Evolutionary conservation across 1,140 invertebrate genomes (phyloP).

Genomic region (Cyclargus thomasi): DNA sequence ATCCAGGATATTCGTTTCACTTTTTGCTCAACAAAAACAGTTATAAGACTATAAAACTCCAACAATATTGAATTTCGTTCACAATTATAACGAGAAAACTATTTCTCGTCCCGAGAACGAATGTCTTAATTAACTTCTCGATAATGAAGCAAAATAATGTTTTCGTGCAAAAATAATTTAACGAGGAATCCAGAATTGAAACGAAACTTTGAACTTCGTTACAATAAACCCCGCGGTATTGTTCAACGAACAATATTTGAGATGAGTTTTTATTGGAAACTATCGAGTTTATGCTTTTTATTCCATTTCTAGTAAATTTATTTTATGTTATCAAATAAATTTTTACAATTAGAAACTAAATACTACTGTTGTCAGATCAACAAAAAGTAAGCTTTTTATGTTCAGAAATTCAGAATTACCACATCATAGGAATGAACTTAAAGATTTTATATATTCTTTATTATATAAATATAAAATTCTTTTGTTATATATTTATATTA

Average conservation of each 20-base stretch:
- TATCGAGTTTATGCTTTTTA: not conserved
- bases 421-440: too few relatives aligned
- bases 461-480: too few relatives aligned
- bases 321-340: not conserved
- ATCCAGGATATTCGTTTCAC: too few relatives aligned
- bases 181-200: not conserved
- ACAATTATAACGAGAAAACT: conserved; percentile 1
- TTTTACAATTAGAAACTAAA: too few relatives aligned
- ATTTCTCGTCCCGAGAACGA: not conserved
- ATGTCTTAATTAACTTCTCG: conserved; percentile 1
- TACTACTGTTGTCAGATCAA: too few relatives aligned
- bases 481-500: too few relatives aligned
- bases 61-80: not conserved
- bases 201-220: not conserved
- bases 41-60: not conserved
- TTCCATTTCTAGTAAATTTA: not conserved
- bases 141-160: conserved; percentile 3
- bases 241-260: not conserved
- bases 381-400: too few relatives aligned
- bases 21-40: too few relatives aligned
- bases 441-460: too few relatives aligned
- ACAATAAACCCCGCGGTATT: conserved; percentile 2
- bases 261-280: conserved; percentile 1
- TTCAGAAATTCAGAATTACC: too few relatives aligned
- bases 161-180: not conserved